These are phyloP conservation scores for Colistium nudipinnis DNA, from an alignment of 2,113 vertebrate genomes.

Conservation along the genomic window DNA sequence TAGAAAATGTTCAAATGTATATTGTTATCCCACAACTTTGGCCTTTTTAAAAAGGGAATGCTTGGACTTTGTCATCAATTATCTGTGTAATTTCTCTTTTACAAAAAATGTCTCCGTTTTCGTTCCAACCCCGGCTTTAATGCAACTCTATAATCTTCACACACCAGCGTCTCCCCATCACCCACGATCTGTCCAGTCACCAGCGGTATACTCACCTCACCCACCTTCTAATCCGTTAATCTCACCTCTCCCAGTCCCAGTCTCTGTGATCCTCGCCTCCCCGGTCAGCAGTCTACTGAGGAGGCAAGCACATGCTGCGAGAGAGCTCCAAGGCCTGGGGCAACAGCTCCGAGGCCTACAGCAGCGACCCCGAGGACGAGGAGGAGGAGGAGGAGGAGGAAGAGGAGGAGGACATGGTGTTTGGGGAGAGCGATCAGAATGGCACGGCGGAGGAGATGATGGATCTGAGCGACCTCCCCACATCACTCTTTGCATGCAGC, in stretches of 20 bases:
- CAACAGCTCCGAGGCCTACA: constrained; percentile 89
- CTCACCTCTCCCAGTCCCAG: constrained; percentile 29
- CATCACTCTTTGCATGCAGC: constrained; percentile 91
- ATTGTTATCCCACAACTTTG: too few species aligned
- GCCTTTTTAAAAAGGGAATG: too few species aligned
- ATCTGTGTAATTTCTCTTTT: too few species aligned
- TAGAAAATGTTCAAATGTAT: too few species aligned
- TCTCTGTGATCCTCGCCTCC: constrained; percentile 16
- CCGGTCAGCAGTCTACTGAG: constrained; percentile 12
- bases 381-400: constrained; percentile 78
- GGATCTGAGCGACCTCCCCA: constrained; percentile 93
- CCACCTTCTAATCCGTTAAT: not conserved
- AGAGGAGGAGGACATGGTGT: constrained; percentile 91
- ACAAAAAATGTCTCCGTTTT: not conserved
- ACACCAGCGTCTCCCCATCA: not conserved
- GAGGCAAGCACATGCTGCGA: constrained; percentile 82
- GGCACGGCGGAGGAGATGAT: constrained; percentile 87
- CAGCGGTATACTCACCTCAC: not conserved
- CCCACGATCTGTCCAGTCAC: not conserved
- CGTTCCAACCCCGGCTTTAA: not conserved
- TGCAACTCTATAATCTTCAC: not conserved
- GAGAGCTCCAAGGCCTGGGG: constrained; percentile 88
- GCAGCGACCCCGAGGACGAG: constrained; percentile 87
- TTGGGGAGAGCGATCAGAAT: constrained; percentile 90
- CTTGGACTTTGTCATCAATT: too few species aligned